Evolutionary conservation across 2,113 vertebrate genomes (phyloP), one percentile per base, ranked within the genome.

Genomic region (Ascaphus truei): DNA sequence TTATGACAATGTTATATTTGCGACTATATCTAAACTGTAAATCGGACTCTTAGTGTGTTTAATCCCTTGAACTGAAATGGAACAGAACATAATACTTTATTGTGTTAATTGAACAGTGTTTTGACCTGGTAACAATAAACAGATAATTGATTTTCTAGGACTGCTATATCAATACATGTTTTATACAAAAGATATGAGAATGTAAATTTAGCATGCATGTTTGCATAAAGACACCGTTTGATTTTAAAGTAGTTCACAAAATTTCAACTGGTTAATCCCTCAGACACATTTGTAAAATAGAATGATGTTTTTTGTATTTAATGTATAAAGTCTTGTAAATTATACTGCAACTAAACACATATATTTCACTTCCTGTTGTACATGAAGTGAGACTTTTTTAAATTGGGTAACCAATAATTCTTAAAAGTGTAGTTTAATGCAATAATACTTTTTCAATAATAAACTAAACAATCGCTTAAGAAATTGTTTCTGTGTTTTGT

Each of bases 391-490:
- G 62, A 77, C 74, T 86, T 85, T 82, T 79, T 86, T 84, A 85
- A 55, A n/a, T 4, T 30, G 77, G 77, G 83, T 85, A 79, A 84
- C 83, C 53, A 80, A 81, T 73, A 86, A 84, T 82, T 82, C 80
- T 75, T 84, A 82, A 80, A 84, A 88, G 81, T 85, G 83, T 91
- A 89, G 83, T 83, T 90, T 83, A 82, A 87, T 88, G 90, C 90
- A 92, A 92, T 93, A 93, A 92, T 86, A 65, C 86, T 91, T 86
- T 89, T 76, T 82, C 75, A 86, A 85, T 83, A 87, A 86, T 55
- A 55, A 84, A 85, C 78, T 29, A 69, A 74, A 83, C 81, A 82
- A 79, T 80, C 71, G 39, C 79, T 76, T 83, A 80, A 77, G n/a
- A 77, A 16, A 77, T 71, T 83, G 72, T 82, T 77, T 81, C 81